Percentiles rank a stretch among this genome's conserved stretches.
These are phyloP conservation scores for Thomomys bottae DNA, from an alignment of 2,113 vertebrate genomes.

Conservation along the genomic window DNA sequence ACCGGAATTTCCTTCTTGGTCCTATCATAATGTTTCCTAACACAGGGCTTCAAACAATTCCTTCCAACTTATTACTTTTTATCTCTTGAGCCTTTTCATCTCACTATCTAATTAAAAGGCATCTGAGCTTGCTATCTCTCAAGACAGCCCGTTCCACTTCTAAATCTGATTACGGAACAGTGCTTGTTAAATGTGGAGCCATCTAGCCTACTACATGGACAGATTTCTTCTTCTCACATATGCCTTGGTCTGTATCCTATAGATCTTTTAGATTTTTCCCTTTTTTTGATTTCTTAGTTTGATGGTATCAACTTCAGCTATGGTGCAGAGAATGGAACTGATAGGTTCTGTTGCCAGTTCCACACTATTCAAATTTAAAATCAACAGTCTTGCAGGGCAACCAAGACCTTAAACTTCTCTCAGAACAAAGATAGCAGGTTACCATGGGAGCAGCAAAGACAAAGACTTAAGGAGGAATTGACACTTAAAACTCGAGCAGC, in stretches of 20 bases:
- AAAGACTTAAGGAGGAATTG: not conserved
- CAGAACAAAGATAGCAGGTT: not conserved
- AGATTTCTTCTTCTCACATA: not conserved
- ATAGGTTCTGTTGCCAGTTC: conserved; percentile 8
- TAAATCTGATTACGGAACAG: not conserved
- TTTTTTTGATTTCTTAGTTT: not conserved
- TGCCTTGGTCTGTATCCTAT: not conserved
- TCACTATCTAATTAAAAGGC: not conserved
- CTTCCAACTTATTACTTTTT: not conserved
- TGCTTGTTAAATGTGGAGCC: not conserved
- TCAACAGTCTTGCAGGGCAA: not conserved
- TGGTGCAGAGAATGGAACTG: not conserved
- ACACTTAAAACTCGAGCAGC: not conserved
- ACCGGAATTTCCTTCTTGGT: not conserved
- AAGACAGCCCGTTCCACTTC: not conserved
- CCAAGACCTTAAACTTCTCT: not conserved
- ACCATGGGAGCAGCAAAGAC: not conserved
- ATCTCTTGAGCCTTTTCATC: not conserved
- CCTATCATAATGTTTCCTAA: not conserved
- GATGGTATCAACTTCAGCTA: not conserved
- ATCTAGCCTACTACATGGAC: not conserved
- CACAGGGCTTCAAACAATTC: not conserved
- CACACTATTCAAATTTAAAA: conserved; percentile 4
- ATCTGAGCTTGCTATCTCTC: not conserved
- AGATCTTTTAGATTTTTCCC: not conserved